Evolutionary conservation across 2,888 invertebrate species (phyloP).

Genomic region (Caenorhabditis uteleia): DNA sequence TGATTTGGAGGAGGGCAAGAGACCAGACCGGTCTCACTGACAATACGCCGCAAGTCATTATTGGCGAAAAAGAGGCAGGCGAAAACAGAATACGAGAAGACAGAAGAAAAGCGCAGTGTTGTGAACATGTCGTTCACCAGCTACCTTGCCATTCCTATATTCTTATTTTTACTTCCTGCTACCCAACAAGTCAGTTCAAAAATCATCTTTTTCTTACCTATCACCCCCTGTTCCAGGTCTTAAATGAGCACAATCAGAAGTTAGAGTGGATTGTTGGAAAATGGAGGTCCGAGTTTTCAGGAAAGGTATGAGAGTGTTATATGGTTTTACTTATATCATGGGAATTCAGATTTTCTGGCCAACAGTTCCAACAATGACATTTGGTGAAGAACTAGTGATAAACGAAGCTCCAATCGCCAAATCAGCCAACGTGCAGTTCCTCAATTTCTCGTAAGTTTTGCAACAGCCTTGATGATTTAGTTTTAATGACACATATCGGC

Average conservation of each 20-base stretch:
- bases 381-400: constrained; percentile 68
- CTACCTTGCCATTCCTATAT: constrained; percentile 11
- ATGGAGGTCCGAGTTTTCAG: constrained; percentile 70
- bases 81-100: no score
- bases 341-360: constrained; percentile 67
- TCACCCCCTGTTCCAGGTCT: constrained; percentile 26
- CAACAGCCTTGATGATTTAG: background rate
- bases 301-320: constrained; percentile 52
- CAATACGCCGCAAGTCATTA: constrained; percentile 9
- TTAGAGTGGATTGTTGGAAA: constrained; percentile 68
- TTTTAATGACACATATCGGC: background rate
- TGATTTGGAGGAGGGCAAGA: no score
- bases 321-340: constrained; percentile 3
- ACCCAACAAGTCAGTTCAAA: background rate
- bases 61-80: constrained; percentile 7
- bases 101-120: constrained; percentile 21
- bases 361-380: constrained; percentile 70
- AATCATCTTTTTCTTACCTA: background rate
- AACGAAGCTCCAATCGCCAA: constrained; percentile 67
- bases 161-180: background rate
- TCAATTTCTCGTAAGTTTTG: constrained; percentile 67
- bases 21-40: constrained; percentile 38
- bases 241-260: constrained; percentile 58
- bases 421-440: constrained; percentile 67
- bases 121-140: constrained; percentile 27